Evolutionary conservation across 2,113 vertebrate genomes (phyloP).

Genomic region (Engraulis encrasicolus): DNA sequence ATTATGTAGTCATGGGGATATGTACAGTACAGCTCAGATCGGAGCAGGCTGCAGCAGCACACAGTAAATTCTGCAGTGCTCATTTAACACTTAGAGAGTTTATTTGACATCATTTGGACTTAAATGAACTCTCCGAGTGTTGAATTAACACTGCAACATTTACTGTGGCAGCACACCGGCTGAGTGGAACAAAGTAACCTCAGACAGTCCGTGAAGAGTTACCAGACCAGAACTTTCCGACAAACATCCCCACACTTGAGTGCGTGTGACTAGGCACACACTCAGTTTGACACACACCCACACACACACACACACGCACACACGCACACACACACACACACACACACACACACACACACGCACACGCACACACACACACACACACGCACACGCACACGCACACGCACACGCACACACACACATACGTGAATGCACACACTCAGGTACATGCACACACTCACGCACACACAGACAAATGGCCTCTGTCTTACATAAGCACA

Average conservation of each 20-base stretch:
- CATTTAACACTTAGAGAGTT: no score
- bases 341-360: not conserved
- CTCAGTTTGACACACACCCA: conserved; percentile 17
- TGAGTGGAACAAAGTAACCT: conserved; percentile 29
- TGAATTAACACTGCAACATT: no score
- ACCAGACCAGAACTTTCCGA: conserved; percentile 52
- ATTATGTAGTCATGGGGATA: no score
- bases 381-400: not conserved
- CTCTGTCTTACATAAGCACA: no score
- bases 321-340: no score
- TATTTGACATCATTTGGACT: no score
- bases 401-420: no score
- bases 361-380: conserved; percentile 6
- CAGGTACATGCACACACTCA: conserved; percentile 25
- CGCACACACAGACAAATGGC: conserved; percentile 9
- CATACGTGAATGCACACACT: not conserved
- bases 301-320: conserved; percentile 12
- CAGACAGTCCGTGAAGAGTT: conserved; percentile 44
- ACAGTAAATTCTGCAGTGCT: no score
- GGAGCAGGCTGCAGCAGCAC: no score
- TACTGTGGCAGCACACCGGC: not conserved
- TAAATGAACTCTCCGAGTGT: no score
- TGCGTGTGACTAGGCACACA: not conserved
- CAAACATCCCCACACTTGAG: conserved; percentile 29
- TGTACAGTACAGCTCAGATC: no score